These are phyloP conservation scores for Lydus trimaculatus DNA, from an alignment of 2,888 invertebrate species.

Conservation along the genomic window DNA sequence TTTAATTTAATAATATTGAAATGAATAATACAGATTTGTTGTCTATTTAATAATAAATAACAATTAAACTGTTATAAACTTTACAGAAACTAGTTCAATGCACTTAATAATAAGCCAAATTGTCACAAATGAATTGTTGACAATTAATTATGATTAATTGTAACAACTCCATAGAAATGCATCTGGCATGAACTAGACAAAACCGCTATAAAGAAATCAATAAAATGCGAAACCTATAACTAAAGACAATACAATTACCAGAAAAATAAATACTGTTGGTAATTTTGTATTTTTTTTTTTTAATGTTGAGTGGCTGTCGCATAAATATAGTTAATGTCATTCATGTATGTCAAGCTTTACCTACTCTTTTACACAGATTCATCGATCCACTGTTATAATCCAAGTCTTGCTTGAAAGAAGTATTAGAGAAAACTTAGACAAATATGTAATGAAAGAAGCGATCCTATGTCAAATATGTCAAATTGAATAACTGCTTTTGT, in stretches of 20 bases:
- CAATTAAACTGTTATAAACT: too few relatives aligned
- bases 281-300: too few relatives aligned
- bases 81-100: slow-evolving; percentile 4
- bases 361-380: slow-evolving; percentile 29
- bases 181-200: slow-evolving; percentile 15
- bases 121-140: slow-evolving; percentile 7
- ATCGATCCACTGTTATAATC: slow-evolving; percentile 26
- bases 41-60: too few relatives aligned
- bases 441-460: slow-evolving; percentile 29
- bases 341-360: slow-evolving; percentile 24
- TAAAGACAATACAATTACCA: neutral
- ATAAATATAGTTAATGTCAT: too few relatives aligned
- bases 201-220: slow-evolving; percentile 6
- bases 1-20: too few relatives aligned
- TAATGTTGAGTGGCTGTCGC: too few relatives aligned
- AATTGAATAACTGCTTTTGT: slow-evolving; percentile 29
- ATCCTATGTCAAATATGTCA: slow-evolving; percentile 22
- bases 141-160: slow-evolving; percentile 11
- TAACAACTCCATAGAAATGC: neutral
- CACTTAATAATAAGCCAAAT: slow-evolving; percentile 2
- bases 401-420: slow-evolving; percentile 24
- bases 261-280: too few relatives aligned
- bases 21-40: too few relatives aligned
- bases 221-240: neutral
- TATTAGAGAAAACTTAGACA: slow-evolving; percentile 34